Base-by-base conservation (phyloP, 1,140 invertebrate species). In the Trichonephila clavata region DNA sequence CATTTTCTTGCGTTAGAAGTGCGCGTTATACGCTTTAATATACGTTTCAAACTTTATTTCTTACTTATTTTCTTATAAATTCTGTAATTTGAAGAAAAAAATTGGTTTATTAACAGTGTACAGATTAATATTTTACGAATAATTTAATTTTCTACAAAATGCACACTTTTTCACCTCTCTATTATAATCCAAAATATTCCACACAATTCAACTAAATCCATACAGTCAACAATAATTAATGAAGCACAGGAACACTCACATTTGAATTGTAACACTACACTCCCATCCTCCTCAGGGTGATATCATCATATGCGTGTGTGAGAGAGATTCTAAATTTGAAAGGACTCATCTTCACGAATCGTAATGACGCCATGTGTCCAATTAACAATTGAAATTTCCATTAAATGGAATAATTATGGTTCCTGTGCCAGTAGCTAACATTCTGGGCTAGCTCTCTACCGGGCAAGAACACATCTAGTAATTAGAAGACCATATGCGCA, bases 341-440 rank as follows among this genome's bases (percentile, higher is more conserved):
- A 50, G 10, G 77, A 14, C 32, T 27, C 27, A 43, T 81, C 39
- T 81, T 81, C 24, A 43, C 32, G 27, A 81, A 81, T 81, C 32
- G 39, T 32, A 57, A 59, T 27, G 50, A 13, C 81, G 21, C 24
- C 20, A 21, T 8, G 81, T 24, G 50, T 83, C 39, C 81, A 83
- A 83, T 83, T 83, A 83, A 83, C 81, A 83, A 83, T 83, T 83
- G 81, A 57, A 83, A 83, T 83, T 83, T 83, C 81, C 81, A 3
- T 57, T 83, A 6, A 59, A 83, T 57, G 81, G 81, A 83, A 83
- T 83, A 83, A 83, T 83, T 57, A 57, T 20, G 81, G 50, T 83
- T 83, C 43, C 8, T 43, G 2, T 57, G 81, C 43, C 43, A 43
- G 39, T 27, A 43, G 21, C 16, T n/a, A 1, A 50, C 43, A 50